Conservation (phyloP, 2,888 invertebrate genomes). For the Pseudococcus jackbeardsleyi region DNA sequence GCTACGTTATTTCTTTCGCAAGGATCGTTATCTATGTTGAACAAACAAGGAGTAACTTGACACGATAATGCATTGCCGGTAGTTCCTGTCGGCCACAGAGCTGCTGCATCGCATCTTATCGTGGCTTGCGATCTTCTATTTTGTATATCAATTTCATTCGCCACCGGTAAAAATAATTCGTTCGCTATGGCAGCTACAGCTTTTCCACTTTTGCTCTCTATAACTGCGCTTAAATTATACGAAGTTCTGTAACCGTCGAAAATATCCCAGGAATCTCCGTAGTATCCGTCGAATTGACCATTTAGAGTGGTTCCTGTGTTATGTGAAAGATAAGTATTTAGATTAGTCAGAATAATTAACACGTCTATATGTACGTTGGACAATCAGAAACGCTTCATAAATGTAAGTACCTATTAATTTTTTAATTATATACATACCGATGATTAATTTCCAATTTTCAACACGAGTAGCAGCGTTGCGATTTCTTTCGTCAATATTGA, state of each 20-base stretch:
- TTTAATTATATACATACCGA: slow-evolving; percentile 69
- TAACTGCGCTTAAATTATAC: slow-evolving; percentile 71
- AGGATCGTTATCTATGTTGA: slow-evolving; percentile 83
- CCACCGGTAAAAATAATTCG: slow-evolving; percentile 68
- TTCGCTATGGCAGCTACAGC: slow-evolving; percentile 68
- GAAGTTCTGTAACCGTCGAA: slow-evolving; percentile 67
- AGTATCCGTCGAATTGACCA: slow-evolving; percentile 71
- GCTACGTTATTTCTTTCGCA: slow-evolving; percentile 81
- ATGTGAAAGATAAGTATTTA: too few species aligned
- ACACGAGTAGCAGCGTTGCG: slow-evolving; percentile 70
- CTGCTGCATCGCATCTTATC: slow-evolving; percentile 67
- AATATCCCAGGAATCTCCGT: slow-evolving; percentile 69
- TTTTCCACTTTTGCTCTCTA: slow-evolving; percentile 70
- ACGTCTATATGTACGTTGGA: too few species aligned
- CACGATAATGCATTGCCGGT: slow-evolving; percentile 43
- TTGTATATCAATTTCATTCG: slow-evolving; percentile 70
- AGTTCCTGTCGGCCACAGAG: slow-evolving; percentile 53
- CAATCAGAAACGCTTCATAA: too few species aligned
- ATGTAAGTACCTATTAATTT: too few species aligned
- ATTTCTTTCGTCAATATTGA: slow-evolving; percentile 79
- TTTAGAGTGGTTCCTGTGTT: slow-evolving; percentile 67
- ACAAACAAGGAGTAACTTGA: slow-evolving; percentile 73
- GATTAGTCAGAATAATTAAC: too few species aligned
- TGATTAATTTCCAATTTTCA: slow-evolving; percentile 73
- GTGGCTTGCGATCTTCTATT: slow-evolving; percentile 71